Percentiles rank a stretch among this genome's conserved stretches.
phyloP scores from a whole-genome alignment of 2,113 vertebrate genomes.

The Hippoglossus stenolepis region DNA sequence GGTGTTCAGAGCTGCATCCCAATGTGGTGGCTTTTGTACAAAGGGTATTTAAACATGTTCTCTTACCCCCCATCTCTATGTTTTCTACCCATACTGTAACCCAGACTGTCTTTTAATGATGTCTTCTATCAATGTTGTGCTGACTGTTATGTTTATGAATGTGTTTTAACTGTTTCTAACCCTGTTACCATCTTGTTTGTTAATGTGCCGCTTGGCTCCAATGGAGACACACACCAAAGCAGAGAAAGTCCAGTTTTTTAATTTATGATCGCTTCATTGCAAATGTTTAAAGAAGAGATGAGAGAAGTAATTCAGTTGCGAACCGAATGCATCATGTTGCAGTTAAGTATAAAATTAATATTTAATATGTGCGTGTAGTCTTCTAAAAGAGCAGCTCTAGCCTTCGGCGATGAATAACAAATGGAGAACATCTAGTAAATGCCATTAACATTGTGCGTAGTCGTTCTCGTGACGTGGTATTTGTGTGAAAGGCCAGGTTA shows the following conservation, averaged over 20 bases:
- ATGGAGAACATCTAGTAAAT: slow-evolving; percentile 27
- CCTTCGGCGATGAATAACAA: background rate
- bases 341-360: slow-evolving; percentile 10
- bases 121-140: slow-evolving; percentile 71
- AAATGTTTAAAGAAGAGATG: background rate
- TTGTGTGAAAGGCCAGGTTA: background rate
- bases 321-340: background rate
- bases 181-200: slow-evolving; percentile 82
- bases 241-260: background rate
- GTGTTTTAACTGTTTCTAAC: slow-evolving; percentile 76
- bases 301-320: background rate
- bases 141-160: slow-evolving; percentile 77
- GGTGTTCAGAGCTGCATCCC: slow-evolving; percentile 67
- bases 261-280: background rate
- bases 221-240: slow-evolving; percentile 79
- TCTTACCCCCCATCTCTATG: slow-evolving; percentile 65
- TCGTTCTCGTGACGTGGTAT: background rate
- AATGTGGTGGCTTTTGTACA: slow-evolving; percentile 49
- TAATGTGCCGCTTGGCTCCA: slow-evolving; percentile 79
- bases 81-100: slow-evolving; percentile 71
- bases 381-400: slow-evolving; percentile 19
- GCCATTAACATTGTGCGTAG: background rate
- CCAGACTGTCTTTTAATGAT: slow-evolving; percentile 61
- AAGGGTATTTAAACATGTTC: slow-evolving; percentile 44
- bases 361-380: slow-evolving; percentile 2